Conservation (phyloP, 35 echinoderm and acorn worm genomes). For the Apostichopus parvimensis region DNA sequence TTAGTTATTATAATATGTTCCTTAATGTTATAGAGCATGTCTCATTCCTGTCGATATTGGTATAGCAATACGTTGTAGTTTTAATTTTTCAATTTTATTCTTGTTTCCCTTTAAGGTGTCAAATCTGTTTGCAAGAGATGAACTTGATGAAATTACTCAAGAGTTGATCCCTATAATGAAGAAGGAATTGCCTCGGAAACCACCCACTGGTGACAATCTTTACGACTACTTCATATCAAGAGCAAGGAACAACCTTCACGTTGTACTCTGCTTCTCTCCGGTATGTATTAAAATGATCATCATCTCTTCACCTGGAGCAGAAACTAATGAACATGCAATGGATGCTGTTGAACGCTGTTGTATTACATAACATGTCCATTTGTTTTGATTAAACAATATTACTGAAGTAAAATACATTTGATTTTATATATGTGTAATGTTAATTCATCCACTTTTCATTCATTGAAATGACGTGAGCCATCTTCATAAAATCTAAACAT, state of each 20-base stretch:
- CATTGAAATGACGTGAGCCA: no score
- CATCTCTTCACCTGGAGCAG: background rate
- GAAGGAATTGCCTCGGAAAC: slow-evolving; percentile 93
- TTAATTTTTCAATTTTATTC: no score
- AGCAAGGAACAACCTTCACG: slow-evolving; percentile 97
- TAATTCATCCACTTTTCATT: no score
- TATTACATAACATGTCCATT: no score
- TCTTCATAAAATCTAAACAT: no score
- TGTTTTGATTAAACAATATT: no score
- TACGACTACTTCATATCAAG: slow-evolving; percentile 99
- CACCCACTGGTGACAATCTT: slow-evolving; percentile 89
- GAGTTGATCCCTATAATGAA: slow-evolving; percentile 95
- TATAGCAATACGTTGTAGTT: background rate
- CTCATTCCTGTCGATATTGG: slow-evolving; percentile 82
- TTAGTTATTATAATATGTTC: background rate
- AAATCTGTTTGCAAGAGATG: slow-evolving; percentile 96
- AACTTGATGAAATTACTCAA: slow-evolving; percentile 95
- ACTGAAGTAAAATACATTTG: no score
- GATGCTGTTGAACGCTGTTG: no score
- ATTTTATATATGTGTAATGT: no score
- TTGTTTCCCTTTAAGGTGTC: slow-evolving; percentile 94
- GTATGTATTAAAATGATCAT: slow-evolving; percentile 57
- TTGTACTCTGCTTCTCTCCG: slow-evolving; percentile 97
- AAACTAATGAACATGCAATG: no score
- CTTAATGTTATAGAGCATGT: background rate